A percentile compares a stretch with the other conserved stretches of the same genome.
These are phyloP conservation scores for Riparia riparia DNA, from an alignment of 2,113 vertebrate species.

Conservation along the genomic window DNA sequence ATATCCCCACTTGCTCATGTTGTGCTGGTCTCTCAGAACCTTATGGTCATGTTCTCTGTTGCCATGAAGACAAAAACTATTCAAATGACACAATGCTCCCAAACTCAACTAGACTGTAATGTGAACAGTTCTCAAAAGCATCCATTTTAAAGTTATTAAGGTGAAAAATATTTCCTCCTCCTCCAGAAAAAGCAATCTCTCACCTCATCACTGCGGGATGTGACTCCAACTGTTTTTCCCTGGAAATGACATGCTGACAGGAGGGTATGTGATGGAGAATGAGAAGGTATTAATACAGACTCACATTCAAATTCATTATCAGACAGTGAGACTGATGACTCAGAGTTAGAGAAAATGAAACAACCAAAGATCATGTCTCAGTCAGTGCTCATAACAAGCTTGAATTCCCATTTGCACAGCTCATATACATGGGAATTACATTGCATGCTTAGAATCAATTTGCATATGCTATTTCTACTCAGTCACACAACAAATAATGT, in stretches of 20 bases:
- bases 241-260: conserved; percentile 40
- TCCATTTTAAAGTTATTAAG: conserved; percentile 23
- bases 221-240: neutral
- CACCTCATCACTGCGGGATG: neutral
- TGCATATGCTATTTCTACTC: conserved; percentile 44
- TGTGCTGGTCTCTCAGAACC: neutral
- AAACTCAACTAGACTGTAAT: neutral
- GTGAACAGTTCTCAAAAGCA: neutral
- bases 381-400: conserved; percentile 47
- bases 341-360: conserved; percentile 36
- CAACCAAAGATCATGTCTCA: conserved; percentile 15
- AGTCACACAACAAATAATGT: conserved; percentile 52
- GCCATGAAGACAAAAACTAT: neutral
- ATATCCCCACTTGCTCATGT: neutral
- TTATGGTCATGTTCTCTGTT: neutral
- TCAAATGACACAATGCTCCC: neutral
- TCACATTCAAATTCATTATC: conserved; percentile 46
- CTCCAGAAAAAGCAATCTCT: conserved; percentile 10
- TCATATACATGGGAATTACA: conserved; percentile 49
- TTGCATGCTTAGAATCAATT: conserved; percentile 16
- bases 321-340: conserved; percentile 51
- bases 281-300: conserved; percentile 30
- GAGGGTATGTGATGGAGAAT: neutral
- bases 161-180: conserved; percentile 7
- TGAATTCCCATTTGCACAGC: conserved; percentile 41